Evolutionary conservation across 2,888 invertebrate genomes (phyloP).

Genomic region (Bembecia ichneumoniformis): DNA sequence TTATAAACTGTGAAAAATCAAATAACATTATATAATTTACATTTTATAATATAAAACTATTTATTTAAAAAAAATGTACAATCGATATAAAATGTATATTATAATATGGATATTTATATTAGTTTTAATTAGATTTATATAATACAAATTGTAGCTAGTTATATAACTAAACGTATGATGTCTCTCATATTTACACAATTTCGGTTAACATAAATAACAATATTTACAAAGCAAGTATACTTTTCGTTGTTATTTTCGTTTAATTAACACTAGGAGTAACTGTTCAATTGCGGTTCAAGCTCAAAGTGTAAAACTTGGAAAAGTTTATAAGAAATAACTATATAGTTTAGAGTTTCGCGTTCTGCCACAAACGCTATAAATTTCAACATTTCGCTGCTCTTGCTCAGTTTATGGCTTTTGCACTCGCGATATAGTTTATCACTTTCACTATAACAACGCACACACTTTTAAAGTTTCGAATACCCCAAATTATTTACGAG

Average conservation of each 20-base stretch:
- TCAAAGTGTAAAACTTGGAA: conserved; percentile 23
- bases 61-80: conserved; percentile 22
- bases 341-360: conserved; percentile 47
- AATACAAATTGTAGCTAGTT: conserved; percentile 4
- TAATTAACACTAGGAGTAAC: not conserved
- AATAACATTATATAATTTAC: conserved; percentile 6
- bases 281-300: not conserved
- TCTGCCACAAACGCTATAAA: conserved; percentile 47
- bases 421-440: conserved; percentile 55
- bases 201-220: conserved; percentile 43
- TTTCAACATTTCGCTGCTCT: conserved; percentile 43
- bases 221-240: conserved; percentile 49
- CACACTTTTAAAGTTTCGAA: conserved; percentile 32
- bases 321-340: conserved; percentile 36
- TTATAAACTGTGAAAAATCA: too few relatives aligned
- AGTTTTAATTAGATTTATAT: not conserved
- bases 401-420: conserved; percentile 48
- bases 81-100: conserved; percentile 28
- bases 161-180: conserved; percentile 18
- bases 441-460: conserved; percentile 43
- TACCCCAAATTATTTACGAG: not conserved
- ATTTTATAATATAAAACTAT: conserved; percentile 27
- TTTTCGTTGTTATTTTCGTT: not conserved
- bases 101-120: too few relatives aligned
- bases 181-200: not conserved